Evolutionary conservation across 2,113 vertebrate species (phyloP).

Genomic region (Pachyramphus minor): DNA sequence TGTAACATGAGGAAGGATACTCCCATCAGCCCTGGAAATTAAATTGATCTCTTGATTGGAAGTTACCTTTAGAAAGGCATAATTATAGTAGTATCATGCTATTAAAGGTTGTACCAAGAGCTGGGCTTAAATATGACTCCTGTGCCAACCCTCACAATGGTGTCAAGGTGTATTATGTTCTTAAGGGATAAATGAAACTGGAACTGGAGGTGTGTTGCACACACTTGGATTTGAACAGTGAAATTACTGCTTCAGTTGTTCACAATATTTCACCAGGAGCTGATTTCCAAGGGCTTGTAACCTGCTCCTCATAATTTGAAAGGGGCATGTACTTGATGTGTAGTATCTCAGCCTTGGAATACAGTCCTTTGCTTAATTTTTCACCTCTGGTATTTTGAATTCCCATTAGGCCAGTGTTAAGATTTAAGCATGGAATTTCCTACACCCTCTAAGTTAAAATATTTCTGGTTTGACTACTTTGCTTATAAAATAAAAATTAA

Average conservation of each 20-base stretch:
- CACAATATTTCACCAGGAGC: background rate
- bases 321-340: background rate
- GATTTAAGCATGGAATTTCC: background rate
- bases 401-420: background rate
- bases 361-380: background rate
- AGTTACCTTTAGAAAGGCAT: background rate
- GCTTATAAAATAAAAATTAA: background rate
- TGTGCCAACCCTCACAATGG: background rate
- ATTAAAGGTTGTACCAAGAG: background rate
- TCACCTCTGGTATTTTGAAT: background rate
- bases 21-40: background rate
- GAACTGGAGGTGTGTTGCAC: background rate
- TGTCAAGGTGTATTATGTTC: background rate
- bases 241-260: background rate
- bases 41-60: background rate
- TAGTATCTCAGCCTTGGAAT: background rate
- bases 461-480: background rate
- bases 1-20: background rate
- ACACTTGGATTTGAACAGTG: background rate
- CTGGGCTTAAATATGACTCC: background rate
- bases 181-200: constrained; percentile 3
- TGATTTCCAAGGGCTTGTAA: background rate
- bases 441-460: background rate
- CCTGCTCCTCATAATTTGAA: background rate
- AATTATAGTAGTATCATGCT: background rate